Conservation (phyloP, 35 echinoderm and acorn worm genomes). For the Apostichopus californicus region DNA sequence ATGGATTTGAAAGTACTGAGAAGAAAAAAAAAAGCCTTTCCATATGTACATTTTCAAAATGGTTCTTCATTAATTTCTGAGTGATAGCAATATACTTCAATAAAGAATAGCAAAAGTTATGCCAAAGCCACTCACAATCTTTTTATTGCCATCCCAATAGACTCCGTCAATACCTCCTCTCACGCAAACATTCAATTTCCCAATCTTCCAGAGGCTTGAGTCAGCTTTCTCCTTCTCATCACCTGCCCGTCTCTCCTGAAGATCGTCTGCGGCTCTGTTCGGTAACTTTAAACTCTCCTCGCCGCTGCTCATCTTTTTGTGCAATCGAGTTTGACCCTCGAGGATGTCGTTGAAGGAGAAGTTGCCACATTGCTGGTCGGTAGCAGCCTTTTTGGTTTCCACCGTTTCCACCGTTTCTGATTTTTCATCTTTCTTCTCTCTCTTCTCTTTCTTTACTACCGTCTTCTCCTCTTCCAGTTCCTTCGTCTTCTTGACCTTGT, state of each 20-base stretch:
- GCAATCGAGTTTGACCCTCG: conserved; percentile 3
- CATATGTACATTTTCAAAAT: no score
- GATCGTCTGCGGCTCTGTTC: not conserved
- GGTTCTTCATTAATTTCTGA: not conserved
- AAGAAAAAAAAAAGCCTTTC: no score
- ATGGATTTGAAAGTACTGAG: no score
- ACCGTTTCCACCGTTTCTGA: not conserved
- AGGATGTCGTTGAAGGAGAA: conserved; percentile 14
- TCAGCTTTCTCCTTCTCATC: conserved; percentile 17
- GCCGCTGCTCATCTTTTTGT: conserved; percentile 2
- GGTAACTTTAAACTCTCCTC: not conserved
- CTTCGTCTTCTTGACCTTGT: not conserved
- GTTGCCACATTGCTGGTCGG: not conserved
- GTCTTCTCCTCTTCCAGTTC: not conserved
- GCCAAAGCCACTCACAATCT: conserved; percentile 3
- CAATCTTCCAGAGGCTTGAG: conserved; percentile 26
- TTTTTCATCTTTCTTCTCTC: not conserved
- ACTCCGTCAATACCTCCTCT: conserved; percentile 35
- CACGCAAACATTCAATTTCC: conserved; percentile 20
- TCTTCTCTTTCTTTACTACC: not conserved
- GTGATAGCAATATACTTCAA: not conserved
- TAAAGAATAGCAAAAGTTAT: no score
- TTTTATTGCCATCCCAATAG: conserved; percentile 9
- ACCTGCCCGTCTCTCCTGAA: not conserved
- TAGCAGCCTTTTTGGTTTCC: not conserved